These are phyloP conservation scores for Pseudopipra pipra DNA, from an alignment of 2,113 vertebrate species.

Conservation along the genomic window DNA sequence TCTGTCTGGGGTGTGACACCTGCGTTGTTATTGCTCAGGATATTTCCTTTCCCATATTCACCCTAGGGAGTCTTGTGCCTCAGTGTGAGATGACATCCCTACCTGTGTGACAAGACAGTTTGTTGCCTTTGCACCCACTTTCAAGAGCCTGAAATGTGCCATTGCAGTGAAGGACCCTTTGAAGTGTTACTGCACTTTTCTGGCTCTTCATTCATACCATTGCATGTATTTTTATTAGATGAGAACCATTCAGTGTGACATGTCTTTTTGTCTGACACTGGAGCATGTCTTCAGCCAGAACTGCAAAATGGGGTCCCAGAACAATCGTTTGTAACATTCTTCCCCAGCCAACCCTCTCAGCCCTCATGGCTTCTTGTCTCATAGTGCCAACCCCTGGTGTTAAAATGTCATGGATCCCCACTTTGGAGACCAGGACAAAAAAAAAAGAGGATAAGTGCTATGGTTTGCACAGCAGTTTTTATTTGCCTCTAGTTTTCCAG, in stretches of 20 bases:
- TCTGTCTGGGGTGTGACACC: background rate
- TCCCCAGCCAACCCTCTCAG: background rate
- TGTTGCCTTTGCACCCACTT: background rate
- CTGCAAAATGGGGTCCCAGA: background rate
- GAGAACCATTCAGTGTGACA: background rate
- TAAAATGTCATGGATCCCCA: background rate
- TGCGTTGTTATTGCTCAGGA: background rate
- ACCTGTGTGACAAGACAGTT: background rate
- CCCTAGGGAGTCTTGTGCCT: background rate
- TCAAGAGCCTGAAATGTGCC: background rate
- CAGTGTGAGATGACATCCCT: background rate
- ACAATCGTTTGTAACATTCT: background rate
- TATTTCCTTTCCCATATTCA: background rate
- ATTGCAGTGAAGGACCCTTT: background rate
- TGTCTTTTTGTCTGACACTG: background rate
- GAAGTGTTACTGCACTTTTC: background rate
- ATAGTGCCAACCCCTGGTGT: background rate
- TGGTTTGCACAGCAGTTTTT: background rate
- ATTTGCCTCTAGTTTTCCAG: background rate
- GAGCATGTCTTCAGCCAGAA: background rate
- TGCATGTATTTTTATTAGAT: background rate
- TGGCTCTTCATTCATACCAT: background rate
- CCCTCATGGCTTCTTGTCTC: background rate
- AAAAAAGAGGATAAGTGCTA: background rate
- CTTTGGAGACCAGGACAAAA: background rate